Base-by-base conservation (phyloP, 2,797 vertebrate genomes). In the Sebastes trivittatus region DNA sequence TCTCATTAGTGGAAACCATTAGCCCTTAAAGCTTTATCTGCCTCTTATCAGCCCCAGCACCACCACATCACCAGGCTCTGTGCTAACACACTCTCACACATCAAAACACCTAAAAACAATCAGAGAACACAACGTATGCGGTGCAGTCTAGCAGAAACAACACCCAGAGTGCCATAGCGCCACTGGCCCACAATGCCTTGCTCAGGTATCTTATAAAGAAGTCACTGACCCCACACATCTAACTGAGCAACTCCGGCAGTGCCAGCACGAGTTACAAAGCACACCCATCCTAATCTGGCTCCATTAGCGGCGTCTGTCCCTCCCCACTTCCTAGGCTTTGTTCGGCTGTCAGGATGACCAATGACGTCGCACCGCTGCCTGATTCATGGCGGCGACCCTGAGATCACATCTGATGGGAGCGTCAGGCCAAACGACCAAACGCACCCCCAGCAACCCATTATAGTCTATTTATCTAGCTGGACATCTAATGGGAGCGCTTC, bases 1-100 rank as follows among this genome's bases (percentile, higher is more conserved):
- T 97, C 98, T 99, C 98, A 98, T 98, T 97, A 98, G 97, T 95
- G 95, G 95, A 98, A 97, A 95, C 97, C 97, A 98, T 98, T 98
- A 98, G 96, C 92, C 95, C 90, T 95, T 95, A 96, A 97, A 91
- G 92, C 96, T 96, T 97, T 97, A 98, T 98, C 97, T 96, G 96
- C 95, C 92, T 95, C 96, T 97, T 97, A 97, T 97, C 96, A 93
- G 93, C 88, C 93, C 94, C 72, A 70, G 69, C 78, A 72, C 81
- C 38, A 85, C 72, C 86, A 82, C 91, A 86, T 68, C 83, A 84
- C 71, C 64, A 54, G 34, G 77, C 86, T 80, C 46, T 42, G 65
- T 23, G 18, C 56, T 76, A 73, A 81, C 67, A 72, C 80, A 42
- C 70, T 25, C 60, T 16, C 62, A 27, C 66, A 79, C 68, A 36